Conservation (phyloP, 2,888 invertebrate genomes). For the Acleris literana region DNA sequence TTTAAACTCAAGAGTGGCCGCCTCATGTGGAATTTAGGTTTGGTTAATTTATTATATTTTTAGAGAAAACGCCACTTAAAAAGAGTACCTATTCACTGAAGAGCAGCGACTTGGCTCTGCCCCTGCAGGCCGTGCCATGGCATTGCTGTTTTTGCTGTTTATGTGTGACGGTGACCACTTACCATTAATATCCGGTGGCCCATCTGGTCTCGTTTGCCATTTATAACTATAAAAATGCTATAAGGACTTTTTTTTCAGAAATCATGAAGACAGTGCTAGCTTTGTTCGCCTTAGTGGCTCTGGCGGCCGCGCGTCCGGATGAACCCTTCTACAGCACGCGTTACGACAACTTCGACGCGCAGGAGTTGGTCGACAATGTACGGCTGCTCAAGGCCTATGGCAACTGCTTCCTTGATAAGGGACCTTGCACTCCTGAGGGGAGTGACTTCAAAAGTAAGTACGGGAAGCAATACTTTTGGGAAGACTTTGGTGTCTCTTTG, state of each 20-base stretch:
- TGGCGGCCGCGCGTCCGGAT: conserved; percentile 64
- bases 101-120: no score
- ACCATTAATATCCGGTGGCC: no score
- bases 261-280: conserved; percentile 57
- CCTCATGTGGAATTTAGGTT: no score
- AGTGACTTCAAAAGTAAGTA: conserved; percentile 87
- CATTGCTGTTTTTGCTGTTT: no score
- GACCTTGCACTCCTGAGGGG: conserved; percentile 88
- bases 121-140: no score
- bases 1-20: no score
- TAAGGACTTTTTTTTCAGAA: conserved; percentile 7
- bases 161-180: no score
- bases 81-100: no score
- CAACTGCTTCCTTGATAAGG: conserved; percentile 86
- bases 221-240: not conserved
- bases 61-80: no score
- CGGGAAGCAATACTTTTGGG: no score
- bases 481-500: no score
- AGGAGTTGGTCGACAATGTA: conserved; percentile 85
- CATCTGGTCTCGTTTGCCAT: not conserved
- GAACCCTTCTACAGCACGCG: conserved; percentile 82
- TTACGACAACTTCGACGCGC: conserved; percentile 87
- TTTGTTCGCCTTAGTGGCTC: conserved; percentile 52
- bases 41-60: no score
- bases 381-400: conserved; percentile 87